These are phyloP conservation scores for Spea bombifrons DNA, from an alignment of 2,113 vertebrate species.

Conservation along the genomic window DNA sequence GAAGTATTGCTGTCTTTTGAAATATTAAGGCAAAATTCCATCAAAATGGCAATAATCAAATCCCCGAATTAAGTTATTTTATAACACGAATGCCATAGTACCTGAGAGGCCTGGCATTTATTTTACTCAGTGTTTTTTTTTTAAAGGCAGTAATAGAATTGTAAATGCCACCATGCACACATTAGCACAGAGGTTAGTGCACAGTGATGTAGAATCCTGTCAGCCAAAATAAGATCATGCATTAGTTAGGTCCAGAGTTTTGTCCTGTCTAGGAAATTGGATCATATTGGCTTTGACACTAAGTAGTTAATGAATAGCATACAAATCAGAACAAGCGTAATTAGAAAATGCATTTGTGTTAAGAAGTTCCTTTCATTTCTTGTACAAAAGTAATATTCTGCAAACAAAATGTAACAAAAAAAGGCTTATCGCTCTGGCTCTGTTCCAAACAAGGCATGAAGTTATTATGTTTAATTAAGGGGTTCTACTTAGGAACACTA, in stretches of 20 bases:
- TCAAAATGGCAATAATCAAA: too few relatives aligned
- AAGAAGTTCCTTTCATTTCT: slow-evolving; percentile 54
- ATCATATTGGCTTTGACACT: slow-evolving; percentile 46
- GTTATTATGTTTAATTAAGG: slow-evolving; percentile 54
- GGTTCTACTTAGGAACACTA: slow-evolving; percentile 36
- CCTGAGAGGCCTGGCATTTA: slow-evolving; percentile 10
- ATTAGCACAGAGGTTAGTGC: background rate
- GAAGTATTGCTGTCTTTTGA: too few relatives aligned
- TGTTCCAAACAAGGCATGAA: slow-evolving; percentile 52
- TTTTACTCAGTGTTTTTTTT: slow-evolving; percentile 2
- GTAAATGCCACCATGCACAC: slow-evolving; percentile 4
- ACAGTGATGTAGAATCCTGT: background rate
- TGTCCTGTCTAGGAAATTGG: slow-evolving; percentile 38
- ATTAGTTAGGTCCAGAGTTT: slow-evolving; percentile 25
- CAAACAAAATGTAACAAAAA: slow-evolving; percentile 53
- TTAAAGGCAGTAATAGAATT: slow-evolving; percentile 31
- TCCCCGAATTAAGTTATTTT: background rate
- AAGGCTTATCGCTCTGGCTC: slow-evolving; percentile 52
- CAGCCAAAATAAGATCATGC: slow-evolving; percentile 9
- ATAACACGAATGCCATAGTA: background rate
- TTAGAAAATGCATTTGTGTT: slow-evolving; percentile 54
- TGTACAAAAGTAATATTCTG: slow-evolving; percentile 42
- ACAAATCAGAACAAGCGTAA: slow-evolving; percentile 54
- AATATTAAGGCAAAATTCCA: too few relatives aligned
- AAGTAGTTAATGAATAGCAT: slow-evolving; percentile 46